Evolutionary conservation across 2,888 invertebrate species (phyloP).

Genomic region (Trachelus troglodyta): DNA sequence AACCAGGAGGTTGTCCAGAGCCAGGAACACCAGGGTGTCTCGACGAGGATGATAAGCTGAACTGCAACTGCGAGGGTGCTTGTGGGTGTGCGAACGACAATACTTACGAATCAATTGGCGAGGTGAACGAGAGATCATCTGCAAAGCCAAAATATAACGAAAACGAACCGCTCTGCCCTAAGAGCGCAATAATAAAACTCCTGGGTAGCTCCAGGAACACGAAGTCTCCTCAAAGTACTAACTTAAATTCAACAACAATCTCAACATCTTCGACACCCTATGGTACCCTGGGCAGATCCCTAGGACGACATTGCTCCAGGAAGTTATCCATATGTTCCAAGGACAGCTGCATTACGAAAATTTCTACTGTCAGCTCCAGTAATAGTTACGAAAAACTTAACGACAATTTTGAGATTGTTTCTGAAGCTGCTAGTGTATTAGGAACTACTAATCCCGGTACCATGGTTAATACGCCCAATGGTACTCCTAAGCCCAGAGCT

Average conservation of each 20-base stretch:
- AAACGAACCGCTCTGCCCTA: constrained; percentile 15
- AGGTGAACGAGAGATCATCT: background rate
- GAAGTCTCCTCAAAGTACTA: constrained; percentile 12
- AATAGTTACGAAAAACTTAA: constrained; percentile 49
- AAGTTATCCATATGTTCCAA: constrained; percentile 45
- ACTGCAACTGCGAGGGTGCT: constrained; percentile 55
- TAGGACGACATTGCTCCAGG: constrained; percentile 19
- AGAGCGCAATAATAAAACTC: constrained; percentile 30
- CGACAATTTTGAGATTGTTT: constrained; percentile 49
- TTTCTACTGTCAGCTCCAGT: constrained; percentile 39
- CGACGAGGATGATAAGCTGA: constrained; percentile 1
- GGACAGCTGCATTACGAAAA: constrained; percentile 43
- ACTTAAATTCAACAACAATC: constrained; percentile 26
- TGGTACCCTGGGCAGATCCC: constrained; percentile 32
- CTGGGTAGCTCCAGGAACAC: constrained; percentile 25
- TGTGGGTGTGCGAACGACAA: constrained; percentile 49
- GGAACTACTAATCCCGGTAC: constrained; percentile 20
- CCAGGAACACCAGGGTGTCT: constrained; percentile 5
- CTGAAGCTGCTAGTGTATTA: constrained; percentile 42
- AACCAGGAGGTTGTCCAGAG: constrained; percentile 25
- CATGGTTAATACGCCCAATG: constrained; percentile 12
- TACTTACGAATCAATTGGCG: background rate
- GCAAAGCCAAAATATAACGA: constrained; percentile 8
- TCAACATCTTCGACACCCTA: constrained; percentile 41
- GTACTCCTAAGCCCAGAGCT: constrained; percentile 15